Base-by-base conservation (phyloP, 2,797 vertebrate genomes). In the Pangasius djambal region DNA sequence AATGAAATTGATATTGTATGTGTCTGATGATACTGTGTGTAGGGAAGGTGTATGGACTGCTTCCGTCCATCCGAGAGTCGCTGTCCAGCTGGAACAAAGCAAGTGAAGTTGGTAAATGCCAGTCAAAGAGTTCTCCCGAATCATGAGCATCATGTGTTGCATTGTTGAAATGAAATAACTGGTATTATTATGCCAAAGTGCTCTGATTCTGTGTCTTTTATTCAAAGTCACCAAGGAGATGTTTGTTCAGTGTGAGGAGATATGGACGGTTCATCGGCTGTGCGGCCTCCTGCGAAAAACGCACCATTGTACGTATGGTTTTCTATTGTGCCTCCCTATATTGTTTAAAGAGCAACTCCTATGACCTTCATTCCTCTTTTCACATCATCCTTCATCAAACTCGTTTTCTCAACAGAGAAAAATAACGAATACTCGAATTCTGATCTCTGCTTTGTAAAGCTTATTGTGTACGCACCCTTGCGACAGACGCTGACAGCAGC, bases 221-320 rank as follows among this genome's bases (percentile, higher is more conserved):
- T 85, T 70, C 85, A 83, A 93, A 99, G 98, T 52, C 34, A 0
- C 50, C 69, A 59, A 94, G 0, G 16, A 96, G 22, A 52, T 99
- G 98, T 3, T 7, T 97, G 88, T 94, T 95, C 31, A 91, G 72
- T 0, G 88, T 91, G 9, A 93, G 92, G 59, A 93, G 94, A 87
- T 91, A 95, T 8, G 95, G 93, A 1, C 1, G 94, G 69, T 91
- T 90, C 69, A 79, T 97, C 0, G 97, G 98, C 61, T 99, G 98
- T 94, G 93, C 83, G 88, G 48, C 89, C 2, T 92, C 61, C 34
- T 99, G 98, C 87, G 88, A 92, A 0, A 95, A 90, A 91, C 94
- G 87, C 0, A 10, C 89, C 61, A 92, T 96, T 0, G 98, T 96
- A 93, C 0, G 94, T n/a, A 70, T 44, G 34, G 6, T 3, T 57